Evolutionary conservation across 1,140 invertebrate genomes (phyloP), one percentile per base, ranked within the genome.

Genomic region (Scaptodrosophila lebanonensis): DNA sequence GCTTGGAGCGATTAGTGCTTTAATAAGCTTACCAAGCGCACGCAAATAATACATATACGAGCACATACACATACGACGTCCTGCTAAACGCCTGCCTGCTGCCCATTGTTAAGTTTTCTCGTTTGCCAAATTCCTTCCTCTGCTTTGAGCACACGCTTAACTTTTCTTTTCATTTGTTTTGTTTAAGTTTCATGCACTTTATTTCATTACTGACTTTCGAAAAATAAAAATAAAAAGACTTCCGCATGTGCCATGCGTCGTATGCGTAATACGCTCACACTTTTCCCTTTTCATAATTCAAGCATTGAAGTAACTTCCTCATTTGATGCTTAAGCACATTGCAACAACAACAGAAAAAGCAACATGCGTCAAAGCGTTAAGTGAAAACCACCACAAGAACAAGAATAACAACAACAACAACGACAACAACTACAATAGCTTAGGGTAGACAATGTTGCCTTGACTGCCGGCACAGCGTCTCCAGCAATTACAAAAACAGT

Each of bases 1-100:
- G 33, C 17, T 25, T 43, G 44, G 33, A 29, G 25, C 25, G 22
- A 22, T 52, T 62, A 62, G 58, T 47, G 50, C 60, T 63, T 63
- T 63, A 63, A 63, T 63, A 40, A 58, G 60, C 60, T 63, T 63
- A 63, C 45, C 33, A 58, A 58, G 54, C 60, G 53, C 53, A 53
- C 53, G 20, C 12, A 9, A 22, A 3, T 20, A 17, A 49, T 22
- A 61, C 22, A 32, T 36, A 49, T 38, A 56, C 16, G 36, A 4
- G 27, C 20, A 15, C 8, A 16, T 15, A 51, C 22, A 29, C 7
- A 15, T 15, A 13, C 15, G 13, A 25, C n/a, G n/a, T n/a, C n/a
- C n/a, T n/a, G n/a, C n/a, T n/a, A n/a, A n/a, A n/a, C n/a, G n/a
- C n/a, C n/a, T n/a, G n/a, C n/a, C n/a, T n/a, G n/a, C n/a, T n/a